These are phyloP conservation scores for Hydractinia echinata DNA, from an alignment of 30 jellyfish, hydroid and myxozoan genomes.

Conservation along the genomic window DNA sequence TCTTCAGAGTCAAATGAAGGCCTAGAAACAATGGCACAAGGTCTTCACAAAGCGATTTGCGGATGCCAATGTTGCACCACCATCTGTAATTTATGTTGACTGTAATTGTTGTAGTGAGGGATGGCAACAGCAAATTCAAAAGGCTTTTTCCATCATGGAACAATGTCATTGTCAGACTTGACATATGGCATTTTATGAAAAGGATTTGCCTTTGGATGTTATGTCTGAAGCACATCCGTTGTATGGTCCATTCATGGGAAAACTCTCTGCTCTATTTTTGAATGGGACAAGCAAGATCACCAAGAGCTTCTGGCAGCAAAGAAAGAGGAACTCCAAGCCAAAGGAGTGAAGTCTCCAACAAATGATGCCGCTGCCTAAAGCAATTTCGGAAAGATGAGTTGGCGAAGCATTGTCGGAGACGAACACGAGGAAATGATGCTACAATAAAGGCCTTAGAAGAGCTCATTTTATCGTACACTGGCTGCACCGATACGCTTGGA, in stretches of 20 bases:
- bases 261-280: conserved; percentile 31
- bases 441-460: conserved; percentile 23
- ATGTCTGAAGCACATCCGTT: conserved; percentile 35
- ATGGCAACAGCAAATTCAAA: conserved; percentile 15
- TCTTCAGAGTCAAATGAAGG: conserved; percentile 19
- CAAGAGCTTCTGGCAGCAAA: conserved; percentile 29
- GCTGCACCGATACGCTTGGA: conserved; percentile 46
- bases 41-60: conserved; percentile 28
- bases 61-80: conserved; percentile 23
- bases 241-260: conserved; percentile 21
- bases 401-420: conserved; percentile 39
- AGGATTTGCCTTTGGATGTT: background rate
- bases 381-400: conserved; percentile 7
- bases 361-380: conserved; percentile 17
- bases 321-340: conserved; percentile 34
- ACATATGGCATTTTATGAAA: conserved; percentile 44
- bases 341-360: conserved; percentile 25
- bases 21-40: conserved; percentile 32
- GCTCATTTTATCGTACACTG: conserved; percentile 22
- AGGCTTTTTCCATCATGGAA: conserved; percentile 29
- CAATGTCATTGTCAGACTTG: conserved; percentile 26
- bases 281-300: conserved; percentile 36
- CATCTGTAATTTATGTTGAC: conserved; percentile 47
- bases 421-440: conserved; percentile 29
- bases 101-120: conserved; percentile 48